Evolutionary conservation across 2,888 invertebrate species (phyloP), one percentile per base, ranked within the genome.

Genomic region (Volucella inflata): DNA sequence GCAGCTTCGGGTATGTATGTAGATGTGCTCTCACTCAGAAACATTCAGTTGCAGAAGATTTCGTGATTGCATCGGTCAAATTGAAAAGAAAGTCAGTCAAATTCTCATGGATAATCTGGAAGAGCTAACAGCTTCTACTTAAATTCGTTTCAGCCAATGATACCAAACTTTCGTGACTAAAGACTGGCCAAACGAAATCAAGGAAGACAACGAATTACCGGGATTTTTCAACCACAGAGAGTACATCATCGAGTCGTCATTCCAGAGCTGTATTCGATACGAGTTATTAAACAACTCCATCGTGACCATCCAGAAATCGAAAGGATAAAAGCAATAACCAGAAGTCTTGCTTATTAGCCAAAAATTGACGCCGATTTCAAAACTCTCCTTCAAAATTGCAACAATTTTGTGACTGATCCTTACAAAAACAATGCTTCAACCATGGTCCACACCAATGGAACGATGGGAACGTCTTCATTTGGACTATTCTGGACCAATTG

Each of bases 401-500:
- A 68, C 12, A 74, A 72, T 14, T 90, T 90, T 85, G 83, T 87
- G 65, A 57, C 70, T 38, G 77, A 87, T 88, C 21, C 88, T 89
- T 55, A 75, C 80, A 12, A 90, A 89, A 88, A 87, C 87, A 12
- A 57, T 17, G 59, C 60, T 88, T 21, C 77, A 79, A 48, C 81
- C 88, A 36, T 89, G 88, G 82, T 85, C 76, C 30, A 88, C 87
- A 71, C 82, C 90, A 30, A 84, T 72, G 6, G 79, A 87, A 65
- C 89, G 89, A 10, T 91, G 90, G 90, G 88, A 90, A 71, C 87
- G 92, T 17, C 83, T 92, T 8, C 92, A 93, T 87, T 88, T 91
- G 17, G n/a, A n/a, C n/a, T n/a, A n/a, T n/a, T n/a, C n/a, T n/a
- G n/a, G n/a, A n/a, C n/a, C n/a, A n/a, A n/a, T n/a, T n/a, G n/a